These are phyloP conservation scores for Ciconia stormi DNA, from an alignment of 2,113 vertebrate genomes.

Conservation along the genomic window DNA sequence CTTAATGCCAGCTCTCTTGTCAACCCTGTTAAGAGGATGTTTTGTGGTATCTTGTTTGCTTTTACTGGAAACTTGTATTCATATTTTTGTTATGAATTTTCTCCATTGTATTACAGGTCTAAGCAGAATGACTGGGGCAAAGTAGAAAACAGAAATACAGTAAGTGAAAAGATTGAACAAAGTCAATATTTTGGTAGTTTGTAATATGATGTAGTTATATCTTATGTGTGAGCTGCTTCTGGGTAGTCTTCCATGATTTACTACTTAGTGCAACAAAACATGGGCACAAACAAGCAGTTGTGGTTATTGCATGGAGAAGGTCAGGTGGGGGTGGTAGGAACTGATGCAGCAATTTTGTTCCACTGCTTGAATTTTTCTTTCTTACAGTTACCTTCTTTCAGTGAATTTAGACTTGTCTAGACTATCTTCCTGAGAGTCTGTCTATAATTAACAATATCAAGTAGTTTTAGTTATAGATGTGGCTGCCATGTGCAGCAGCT, in stretches of 20 bases:
- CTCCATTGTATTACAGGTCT: background rate
- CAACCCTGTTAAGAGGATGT: background rate
- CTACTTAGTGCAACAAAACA: background rate
- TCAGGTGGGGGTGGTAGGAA: background rate
- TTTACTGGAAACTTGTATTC: background rate
- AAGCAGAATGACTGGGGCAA: background rate
- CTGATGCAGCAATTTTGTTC: background rate
- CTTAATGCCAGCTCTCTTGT: background rate
- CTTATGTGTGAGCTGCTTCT: background rate
- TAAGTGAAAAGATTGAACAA: background rate
- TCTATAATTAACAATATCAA: background rate
- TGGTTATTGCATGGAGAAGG: background rate
- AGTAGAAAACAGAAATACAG: background rate
- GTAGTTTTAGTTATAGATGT: background rate
- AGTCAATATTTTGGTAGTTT: background rate
- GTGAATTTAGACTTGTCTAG: background rate
- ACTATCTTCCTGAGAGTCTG: background rate
- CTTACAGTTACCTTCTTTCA: background rate
- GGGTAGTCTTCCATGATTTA: background rate
- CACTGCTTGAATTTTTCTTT: background rate
- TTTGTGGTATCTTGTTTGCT: background rate
- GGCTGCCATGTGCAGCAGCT: background rate
- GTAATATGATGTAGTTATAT: background rate
- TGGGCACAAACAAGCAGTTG: fast-evolving
- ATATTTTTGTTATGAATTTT: background rate